Percentiles rank a stretch among this genome's conserved stretches.
Conservation (phyloP, 2,888 invertebrate species). For the Junonia oenone region DNA sequence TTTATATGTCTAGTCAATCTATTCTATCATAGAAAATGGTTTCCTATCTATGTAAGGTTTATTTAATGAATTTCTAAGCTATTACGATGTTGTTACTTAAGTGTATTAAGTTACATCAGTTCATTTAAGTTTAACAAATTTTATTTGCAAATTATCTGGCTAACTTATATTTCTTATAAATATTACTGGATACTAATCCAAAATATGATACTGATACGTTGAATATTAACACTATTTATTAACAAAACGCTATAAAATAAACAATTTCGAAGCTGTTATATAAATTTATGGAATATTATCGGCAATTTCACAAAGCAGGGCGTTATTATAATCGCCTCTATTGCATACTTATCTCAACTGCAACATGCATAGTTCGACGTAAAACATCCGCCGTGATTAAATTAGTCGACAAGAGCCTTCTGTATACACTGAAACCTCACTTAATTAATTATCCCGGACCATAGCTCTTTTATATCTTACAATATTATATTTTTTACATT, state of each 20-base stretch:
- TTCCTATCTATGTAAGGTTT: no score
- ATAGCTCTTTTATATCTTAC: constrained; percentile 35
- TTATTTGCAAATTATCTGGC: no score
- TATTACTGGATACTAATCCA: no score
- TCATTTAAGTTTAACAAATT: no score
- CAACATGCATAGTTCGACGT: constrained; percentile 15
- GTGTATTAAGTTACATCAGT: no score
- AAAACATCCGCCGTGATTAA: constrained; percentile 19
- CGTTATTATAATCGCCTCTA: constrained; percentile 2
- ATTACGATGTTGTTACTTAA: no score
- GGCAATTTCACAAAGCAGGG: constrained; percentile 3
- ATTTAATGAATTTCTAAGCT: no score
- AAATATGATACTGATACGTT: no score
- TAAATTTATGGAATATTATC: neutral
- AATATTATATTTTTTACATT: constrained; percentile 38
- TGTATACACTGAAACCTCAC: constrained; percentile 18
- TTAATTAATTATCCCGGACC: constrained; percentile 45
- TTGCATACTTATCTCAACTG: constrained; percentile 12
- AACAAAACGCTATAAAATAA: neutral
- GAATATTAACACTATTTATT: neutral
- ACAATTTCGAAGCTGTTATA: neutral
- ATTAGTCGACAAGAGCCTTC: constrained; percentile 33
- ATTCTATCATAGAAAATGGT: no score
- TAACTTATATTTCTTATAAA: no score
- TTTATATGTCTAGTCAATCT: no score